Evolutionary conservation across 2,888 invertebrate species (phyloP), one percentile per base, ranked within the genome.

Genomic region (Eilema caniola): DNA sequence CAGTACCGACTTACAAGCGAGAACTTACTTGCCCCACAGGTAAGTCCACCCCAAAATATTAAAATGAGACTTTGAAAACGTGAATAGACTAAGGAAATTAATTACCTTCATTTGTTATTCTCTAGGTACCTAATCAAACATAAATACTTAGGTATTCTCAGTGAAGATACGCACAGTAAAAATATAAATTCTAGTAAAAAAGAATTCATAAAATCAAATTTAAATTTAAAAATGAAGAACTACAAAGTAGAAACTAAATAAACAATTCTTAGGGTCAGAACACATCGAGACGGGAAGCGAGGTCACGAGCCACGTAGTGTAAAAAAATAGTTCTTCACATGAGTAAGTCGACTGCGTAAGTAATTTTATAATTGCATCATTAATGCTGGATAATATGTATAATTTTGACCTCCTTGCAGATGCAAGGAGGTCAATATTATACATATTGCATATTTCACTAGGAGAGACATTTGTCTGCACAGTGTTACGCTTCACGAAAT

Each of bases 211-310:
- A 53, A 53, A 53, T 53, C n/a, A n/a, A 53, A 53, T 53, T 53
- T 20, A 8, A 53, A 53, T 53, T 53, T n/a, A 53, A 53, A 3
- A 53, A n/a, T 53, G 53, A 53, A 53, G 53, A 53, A 53, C 53
- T 53, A 53, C 53, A 53, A 53, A 53, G 53, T 53, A n/a, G 8
- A 53, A 53, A 53, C 53, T 53, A 53, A 53, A 53, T 53, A 53
- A 53, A 53, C 53, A 53, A 53, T 53, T 16, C n/a, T 53, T 53
- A 53, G 53, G 53, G 53, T 53, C 53, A n/a, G n/a, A 53, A 10
- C 53, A 53, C 53, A 53, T n/a, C 2, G 53, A 53, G n/a, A 53
- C n/a, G 20, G n/a, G 8, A n/a, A 20, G 47, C 20, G 47, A 20
- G 20, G 20, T 1, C 0, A 4, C 41, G 47, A 47, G 20, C 0